These are phyloP conservation scores for Deilephila elpenor DNA, from an alignment of 2,888 invertebrate genomes.

Conservation along the genomic window DNA sequence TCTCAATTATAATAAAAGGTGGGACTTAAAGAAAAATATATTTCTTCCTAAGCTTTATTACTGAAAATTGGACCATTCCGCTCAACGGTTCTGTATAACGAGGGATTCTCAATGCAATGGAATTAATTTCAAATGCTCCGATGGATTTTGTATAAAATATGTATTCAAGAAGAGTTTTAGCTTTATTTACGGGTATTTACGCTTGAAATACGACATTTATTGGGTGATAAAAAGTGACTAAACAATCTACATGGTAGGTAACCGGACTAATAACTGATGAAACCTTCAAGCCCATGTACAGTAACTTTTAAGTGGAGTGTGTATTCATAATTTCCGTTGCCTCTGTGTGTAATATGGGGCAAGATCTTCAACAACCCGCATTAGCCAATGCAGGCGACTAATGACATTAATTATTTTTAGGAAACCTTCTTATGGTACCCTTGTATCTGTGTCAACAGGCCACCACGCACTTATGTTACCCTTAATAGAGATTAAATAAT, in stretches of 20 bases:
- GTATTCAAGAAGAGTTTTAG: background rate
- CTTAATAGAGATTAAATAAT: no score
- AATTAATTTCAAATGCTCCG: constrained; percentile 36
- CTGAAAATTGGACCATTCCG: constrained; percentile 45
- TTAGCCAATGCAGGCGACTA: no score
- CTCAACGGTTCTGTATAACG: constrained; percentile 44
- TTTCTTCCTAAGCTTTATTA: constrained; percentile 32
- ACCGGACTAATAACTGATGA: no score
- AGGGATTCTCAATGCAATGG: constrained; percentile 39
- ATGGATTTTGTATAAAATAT: constrained; percentile 34
- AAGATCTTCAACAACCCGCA: no score
- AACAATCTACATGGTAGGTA: background rate
- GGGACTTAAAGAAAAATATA: constrained; percentile 34
- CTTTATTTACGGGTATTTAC: constrained; percentile 21
- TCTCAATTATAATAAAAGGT: constrained; percentile 34
- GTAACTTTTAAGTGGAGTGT: no score
- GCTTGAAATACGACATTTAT: background rate
- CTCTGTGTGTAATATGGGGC: no score
- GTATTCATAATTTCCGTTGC: no score
- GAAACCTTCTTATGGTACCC: no score
- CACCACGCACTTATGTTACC: no score
- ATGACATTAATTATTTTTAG: no score
- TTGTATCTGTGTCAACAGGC: no score
- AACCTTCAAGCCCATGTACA: no score
- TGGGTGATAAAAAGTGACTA: background rate